Evolutionary conservation across 1,140 invertebrate genomes (phyloP).

Genomic region (Drosophila quadrilineata): DNA sequence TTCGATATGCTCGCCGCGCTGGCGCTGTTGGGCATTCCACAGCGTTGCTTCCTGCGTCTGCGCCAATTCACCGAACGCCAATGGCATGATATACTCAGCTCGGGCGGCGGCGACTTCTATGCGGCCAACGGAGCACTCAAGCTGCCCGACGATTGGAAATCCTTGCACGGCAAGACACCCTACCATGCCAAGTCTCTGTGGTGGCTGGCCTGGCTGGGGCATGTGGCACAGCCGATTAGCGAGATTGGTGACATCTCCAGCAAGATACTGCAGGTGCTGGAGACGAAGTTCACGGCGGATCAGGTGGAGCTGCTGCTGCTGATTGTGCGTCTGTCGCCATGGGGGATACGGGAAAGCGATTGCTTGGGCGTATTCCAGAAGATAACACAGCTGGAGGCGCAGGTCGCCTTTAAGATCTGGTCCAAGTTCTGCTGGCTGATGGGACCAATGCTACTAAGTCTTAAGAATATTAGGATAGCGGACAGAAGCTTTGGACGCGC

Average conservation of each 20-base stretch:
- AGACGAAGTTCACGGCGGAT: constrained; percentile 67
- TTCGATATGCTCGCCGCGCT: constrained; percentile 64
- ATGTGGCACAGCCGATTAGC: constrained; percentile 65
- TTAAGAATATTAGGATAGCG: constrained; percentile 76
- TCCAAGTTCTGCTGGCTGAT: constrained; percentile 81
- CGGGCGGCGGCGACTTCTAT: constrained; percentile 78
- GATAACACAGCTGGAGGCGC: constrained; percentile 71
- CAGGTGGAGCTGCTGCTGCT: constrained; percentile 70
- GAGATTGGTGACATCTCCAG: constrained; percentile 68
- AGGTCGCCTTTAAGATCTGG: constrained; percentile 79
- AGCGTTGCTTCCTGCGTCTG: constrained; percentile 71
- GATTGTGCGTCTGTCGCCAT: constrained; percentile 68
- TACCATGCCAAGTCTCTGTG: constrained; percentile 79
- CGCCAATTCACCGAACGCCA: constrained; percentile 76
- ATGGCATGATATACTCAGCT: constrained; percentile 79
- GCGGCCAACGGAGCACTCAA: constrained; percentile 78
- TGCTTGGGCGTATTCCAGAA: constrained; percentile 76
- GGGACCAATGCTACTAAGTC: constrained; percentile 79
- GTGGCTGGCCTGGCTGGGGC: constrained; percentile 80
- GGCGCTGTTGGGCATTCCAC: constrained; percentile 67
- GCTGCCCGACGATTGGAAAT: constrained; percentile 76
- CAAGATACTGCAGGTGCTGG: constrained; percentile 67
- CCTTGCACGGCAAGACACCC: constrained; percentile 71
- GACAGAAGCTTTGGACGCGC: constrained; percentile 70
- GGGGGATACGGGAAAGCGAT: constrained; percentile 76